Base-by-base conservation (phyloP, 2,888 invertebrate genomes). In the Chalcosyrphus nemorum region DNA sequence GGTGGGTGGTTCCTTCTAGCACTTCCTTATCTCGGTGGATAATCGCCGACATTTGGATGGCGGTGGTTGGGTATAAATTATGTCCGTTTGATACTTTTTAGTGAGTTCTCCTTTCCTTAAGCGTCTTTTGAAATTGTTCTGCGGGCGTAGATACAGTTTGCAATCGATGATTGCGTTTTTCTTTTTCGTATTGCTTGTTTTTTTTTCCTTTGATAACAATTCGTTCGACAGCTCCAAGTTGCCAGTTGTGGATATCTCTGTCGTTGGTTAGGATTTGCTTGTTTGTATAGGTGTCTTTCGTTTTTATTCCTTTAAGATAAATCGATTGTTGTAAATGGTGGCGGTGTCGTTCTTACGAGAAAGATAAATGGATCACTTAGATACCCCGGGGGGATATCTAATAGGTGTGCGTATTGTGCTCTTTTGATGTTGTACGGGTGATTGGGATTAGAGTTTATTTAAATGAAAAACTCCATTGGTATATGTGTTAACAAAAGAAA, bases 351-450 rank as follows among this genome's bases (percentile, higher is more conserved):
- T 88, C 86, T 86, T 86, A 87, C 82, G 87, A 65, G 56, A 77
- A 91, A 91, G 91, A 90, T 91, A 90, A 90, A 90, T 90, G 90
- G 91, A 90, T 90, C 91, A 90, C 89, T 90, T 90, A 89, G 88
- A 88, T 86, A n/a, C 86, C 87, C 72, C 38, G 24, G 27, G 63
- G 77, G 75, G 66, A 72, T 74, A 84, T 86, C 66, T 86, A 77
- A 87, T 86, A 81, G 76, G 74, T 86, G 68, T 66, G 56, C 59
- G 52, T 65, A 54, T 66, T 71, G 54, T 61, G 59, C 38, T 71
- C 13, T 77, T 65, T 77, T 59, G 71, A 77, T 81, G 59, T 77
- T 61, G 11, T 32, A 43, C 13, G 56, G 15, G 29, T 52, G 45
- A 17, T 41, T 38, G 57, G 50, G 59, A 65, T 65, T 52, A 38